Conservation (phyloP, 2,888 invertebrate species). For the Chloroclystis v-ata region DNA sequence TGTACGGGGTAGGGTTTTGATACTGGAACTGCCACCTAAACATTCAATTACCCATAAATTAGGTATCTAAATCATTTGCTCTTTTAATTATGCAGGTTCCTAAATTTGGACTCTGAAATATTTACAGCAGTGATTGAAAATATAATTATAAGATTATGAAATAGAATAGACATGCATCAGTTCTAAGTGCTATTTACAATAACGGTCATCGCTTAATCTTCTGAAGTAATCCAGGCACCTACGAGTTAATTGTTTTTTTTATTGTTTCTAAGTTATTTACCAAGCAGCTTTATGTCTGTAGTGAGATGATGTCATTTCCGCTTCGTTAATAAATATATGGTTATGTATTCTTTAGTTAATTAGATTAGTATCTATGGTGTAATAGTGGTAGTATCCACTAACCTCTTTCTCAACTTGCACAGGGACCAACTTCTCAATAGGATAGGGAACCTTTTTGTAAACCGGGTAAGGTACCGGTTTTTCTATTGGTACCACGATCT, state of each 20-base stretch:
- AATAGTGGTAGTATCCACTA: slow-evolving; percentile 36
- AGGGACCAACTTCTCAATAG: slow-evolving; percentile 86
- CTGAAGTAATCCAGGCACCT: not conserved
- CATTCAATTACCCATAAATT: slow-evolving; percentile 2
- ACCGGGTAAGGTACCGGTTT: slow-evolving; percentile 83
- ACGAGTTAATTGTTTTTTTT: slow-evolving; percentile 1
- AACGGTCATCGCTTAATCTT: too few relatives aligned
- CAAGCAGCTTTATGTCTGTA: too few relatives aligned
- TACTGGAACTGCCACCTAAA: slow-evolving; percentile 82
- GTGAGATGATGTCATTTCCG: slow-evolving; percentile 7
- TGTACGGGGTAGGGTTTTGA: slow-evolving; percentile 86
- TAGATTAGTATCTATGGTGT: slow-evolving; percentile 4
- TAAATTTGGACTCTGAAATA: too few relatives aligned
- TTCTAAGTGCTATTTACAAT: too few relatives aligned
- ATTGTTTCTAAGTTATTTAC: not conserved
- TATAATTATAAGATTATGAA: too few relatives aligned
- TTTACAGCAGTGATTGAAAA: too few relatives aligned
- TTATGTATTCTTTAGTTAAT: not conserved
- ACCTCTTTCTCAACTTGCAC: slow-evolving; percentile 85
- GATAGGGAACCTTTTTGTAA: slow-evolving; percentile 83
- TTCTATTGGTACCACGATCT: slow-evolving; percentile 78
- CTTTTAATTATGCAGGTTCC: too few relatives aligned
- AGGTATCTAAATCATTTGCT: not conserved
- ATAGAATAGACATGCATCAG: too few relatives aligned
- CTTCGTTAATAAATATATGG: not conserved